Conservation (phyloP, 2,113 vertebrate species). For the Tragulus kanchil region DNA sequence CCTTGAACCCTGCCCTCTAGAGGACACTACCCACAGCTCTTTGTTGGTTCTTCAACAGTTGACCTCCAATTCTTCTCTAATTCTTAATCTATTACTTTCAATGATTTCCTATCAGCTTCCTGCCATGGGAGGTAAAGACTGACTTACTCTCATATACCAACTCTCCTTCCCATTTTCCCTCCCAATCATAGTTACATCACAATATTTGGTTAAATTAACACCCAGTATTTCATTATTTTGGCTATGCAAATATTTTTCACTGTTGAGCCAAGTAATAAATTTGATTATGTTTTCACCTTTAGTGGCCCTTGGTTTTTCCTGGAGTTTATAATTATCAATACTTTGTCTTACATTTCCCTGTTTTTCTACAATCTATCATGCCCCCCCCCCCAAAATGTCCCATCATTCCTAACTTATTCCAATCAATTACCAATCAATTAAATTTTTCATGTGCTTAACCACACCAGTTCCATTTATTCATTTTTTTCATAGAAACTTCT, state of each 20-base stretch:
- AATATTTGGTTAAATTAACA: background rate
- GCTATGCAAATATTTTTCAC: background rate
- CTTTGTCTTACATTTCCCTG: background rate
- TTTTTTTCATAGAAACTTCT: background rate
- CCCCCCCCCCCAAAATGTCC: background rate
- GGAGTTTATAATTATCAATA: background rate
- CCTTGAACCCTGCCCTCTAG: background rate
- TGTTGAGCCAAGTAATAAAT: background rate
- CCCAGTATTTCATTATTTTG: background rate
- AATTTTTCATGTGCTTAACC: background rate
- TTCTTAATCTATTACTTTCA: background rate
- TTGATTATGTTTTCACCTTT: background rate
- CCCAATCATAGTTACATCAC: background rate
- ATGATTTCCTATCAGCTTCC: background rate
- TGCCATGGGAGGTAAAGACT: background rate
- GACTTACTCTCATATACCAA: background rate
- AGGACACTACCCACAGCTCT: background rate
- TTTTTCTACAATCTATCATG: conserved; percentile 26
- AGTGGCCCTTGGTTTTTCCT: background rate
- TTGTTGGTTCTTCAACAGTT: background rate
- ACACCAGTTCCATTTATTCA: background rate
- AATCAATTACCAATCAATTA: background rate
- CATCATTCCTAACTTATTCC: background rate
- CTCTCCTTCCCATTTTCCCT: background rate
- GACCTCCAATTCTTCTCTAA: background rate